Evolutionary conservation across 2,888 invertebrate species (phyloP).

Genomic region (Rhagonycha lutea): DNA sequence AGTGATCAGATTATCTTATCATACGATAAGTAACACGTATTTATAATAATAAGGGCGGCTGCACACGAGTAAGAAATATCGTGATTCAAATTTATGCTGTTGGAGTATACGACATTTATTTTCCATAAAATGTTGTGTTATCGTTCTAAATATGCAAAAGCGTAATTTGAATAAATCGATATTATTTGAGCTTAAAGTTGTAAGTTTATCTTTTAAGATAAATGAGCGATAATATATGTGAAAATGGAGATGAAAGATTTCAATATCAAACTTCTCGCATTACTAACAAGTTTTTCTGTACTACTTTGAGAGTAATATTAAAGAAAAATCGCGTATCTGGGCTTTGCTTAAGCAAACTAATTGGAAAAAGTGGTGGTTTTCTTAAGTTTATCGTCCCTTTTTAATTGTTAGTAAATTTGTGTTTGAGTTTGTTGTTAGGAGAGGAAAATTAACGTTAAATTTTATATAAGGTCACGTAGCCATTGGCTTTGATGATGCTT

Average conservation of each 20-base stretch:
- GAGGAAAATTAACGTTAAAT: neutral
- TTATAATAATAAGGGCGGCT: neutral
- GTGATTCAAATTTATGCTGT: neutral
- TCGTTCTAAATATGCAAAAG: neutral
- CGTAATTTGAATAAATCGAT: neutral
- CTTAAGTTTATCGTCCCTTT: neutral
- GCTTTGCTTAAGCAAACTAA: neutral
- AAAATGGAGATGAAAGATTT: neutral
- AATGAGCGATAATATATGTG: neutral
- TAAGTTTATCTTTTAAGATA: neutral
- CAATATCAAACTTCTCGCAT: neutral
- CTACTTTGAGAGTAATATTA: neutral
- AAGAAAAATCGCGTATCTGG: neutral
- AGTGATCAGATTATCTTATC: neutral
- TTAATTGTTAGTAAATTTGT: neutral
- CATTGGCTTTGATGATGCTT: neutral
- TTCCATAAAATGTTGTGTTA: neutral
- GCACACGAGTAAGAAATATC: neutral
- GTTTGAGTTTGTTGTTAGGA: neutral
- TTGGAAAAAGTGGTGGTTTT: neutral
- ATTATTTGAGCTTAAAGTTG: neutral
- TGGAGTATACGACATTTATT: neutral
- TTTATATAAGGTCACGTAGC: slow-evolving; percentile 1
- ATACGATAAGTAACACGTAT: neutral
- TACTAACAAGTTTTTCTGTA: neutral